Evolutionary conservation across 2,113 vertebrate species (phyloP), one percentile per base, ranked within the genome.

Genomic region (Psittacara wagleri): DNA sequence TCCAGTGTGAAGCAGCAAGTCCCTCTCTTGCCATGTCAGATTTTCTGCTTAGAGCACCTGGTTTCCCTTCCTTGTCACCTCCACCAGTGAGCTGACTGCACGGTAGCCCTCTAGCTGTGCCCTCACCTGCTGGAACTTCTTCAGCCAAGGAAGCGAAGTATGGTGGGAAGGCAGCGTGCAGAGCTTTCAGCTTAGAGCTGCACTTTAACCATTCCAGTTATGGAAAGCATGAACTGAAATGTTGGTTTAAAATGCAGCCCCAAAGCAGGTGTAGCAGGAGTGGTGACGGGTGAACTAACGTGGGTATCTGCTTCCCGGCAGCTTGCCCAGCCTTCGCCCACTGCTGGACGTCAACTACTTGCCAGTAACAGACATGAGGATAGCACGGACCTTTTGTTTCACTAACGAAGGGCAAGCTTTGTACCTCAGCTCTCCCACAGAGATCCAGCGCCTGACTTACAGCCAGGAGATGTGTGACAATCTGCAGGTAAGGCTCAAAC

Each of bases 401-500:
- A 99, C 99, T 67, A 99, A 99, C 4, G 98, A 99, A 89, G 99
- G 99, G 17, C 99, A 99, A 96, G 99, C 99, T 3, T 96, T 99
- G 49, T 99, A 99, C 70, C 98, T 99, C 73, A 99, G 99, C 97
- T 99, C 99, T 90, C 99, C 99, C 41, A 99, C 99, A 35, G 99
- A 99, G 98, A 98, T 99, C 94, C 99, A 99, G 97, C 98, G 99
- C 93, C 98, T 99, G 91, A 99, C 99, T 1, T 99, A 99, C 98
- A 99, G 99, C 97, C 99, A 99, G 97, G 99, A 99, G 97, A 99
- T 99, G 99, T 99, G 98, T 95, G 99, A 99, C 97, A 99, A 98
- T 86, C 98, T 99, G 94, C 99, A 99, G 99, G 99, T 99, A 91
- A 39, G 97, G 75, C 70, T 91, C 33, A 11, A 23, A 46, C 41